These are phyloP conservation scores for Cryptomyrus ogoouensis DNA, from an alignment of 2,113 vertebrate genomes.

Conservation along the genomic window DNA sequence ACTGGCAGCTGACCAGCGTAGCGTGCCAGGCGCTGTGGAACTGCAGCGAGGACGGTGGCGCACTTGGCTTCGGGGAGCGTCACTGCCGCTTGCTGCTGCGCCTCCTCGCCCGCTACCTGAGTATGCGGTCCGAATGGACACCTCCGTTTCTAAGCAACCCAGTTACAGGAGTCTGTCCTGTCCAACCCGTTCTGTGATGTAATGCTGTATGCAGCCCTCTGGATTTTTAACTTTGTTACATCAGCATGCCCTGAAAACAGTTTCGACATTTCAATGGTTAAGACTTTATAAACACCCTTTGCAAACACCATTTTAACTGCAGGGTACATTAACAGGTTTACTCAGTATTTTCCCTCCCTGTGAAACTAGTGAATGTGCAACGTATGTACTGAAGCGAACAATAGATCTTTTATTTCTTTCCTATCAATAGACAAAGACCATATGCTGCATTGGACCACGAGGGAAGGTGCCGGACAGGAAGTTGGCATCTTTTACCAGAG, in stretches of 20 bases:
- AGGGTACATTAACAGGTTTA: neutral
- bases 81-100: constrained; percentile 52
- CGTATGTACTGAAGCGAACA: neutral
- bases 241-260: constrained; percentile 7
- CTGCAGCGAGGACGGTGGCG: constrained; percentile 58
- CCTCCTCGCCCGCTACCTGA: constrained; percentile 59
- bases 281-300: neutral
- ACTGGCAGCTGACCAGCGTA: constrained; percentile 86
- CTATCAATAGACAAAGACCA: constrained; percentile 69
- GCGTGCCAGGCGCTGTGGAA: constrained; percentile 93
- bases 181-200: neutral
- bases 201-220: neutral
- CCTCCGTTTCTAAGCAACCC: neutral
- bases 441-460: constrained; percentile 55
- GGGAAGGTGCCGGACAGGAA: constrained; percentile 54
- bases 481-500: constrained; percentile 57
- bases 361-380: neutral
- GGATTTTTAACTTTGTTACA: neutral
- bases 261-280: neutral
- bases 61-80: constrained; percentile 50
- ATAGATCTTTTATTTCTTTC: constrained; percentile 22
- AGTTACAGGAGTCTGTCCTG: neutral
- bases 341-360: neutral
- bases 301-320: constrained; percentile 8
- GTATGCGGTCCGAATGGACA: neutral